Evolutionary conservation across 2,797 vertebrate genomes (phyloP).

Genomic region (Babyrousa celebensis): DNA sequence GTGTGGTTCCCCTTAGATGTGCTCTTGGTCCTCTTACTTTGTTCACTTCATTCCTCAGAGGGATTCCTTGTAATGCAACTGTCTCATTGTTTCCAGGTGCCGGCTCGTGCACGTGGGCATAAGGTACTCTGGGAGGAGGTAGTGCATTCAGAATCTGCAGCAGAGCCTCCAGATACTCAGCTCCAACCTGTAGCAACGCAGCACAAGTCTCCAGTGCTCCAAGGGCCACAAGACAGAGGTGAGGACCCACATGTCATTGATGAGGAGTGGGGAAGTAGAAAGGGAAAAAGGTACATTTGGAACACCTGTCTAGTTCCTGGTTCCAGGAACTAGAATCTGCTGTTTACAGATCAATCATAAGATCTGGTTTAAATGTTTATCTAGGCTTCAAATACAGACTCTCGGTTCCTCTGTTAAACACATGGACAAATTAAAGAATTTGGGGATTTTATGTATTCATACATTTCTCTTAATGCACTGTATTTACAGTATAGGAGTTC

Average conservation of each 20-base stretch:
- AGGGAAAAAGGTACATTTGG: background rate
- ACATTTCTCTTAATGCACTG: background rate
- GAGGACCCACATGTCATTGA: slow-evolving; percentile 31
- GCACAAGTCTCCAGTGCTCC: background rate
- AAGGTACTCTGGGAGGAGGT: slow-evolving; percentile 76
- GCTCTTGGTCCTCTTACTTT: background rate
- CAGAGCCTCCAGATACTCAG: background rate
- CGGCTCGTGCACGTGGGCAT: slow-evolving; percentile 62
- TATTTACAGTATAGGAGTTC: background rate
- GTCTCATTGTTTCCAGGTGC: slow-evolving; percentile 68
- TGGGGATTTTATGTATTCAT: background rate
- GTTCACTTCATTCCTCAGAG: background rate
- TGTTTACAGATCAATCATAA: background rate
- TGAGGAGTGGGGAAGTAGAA: background rate
- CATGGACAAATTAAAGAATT: background rate
- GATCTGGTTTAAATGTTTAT: background rate
- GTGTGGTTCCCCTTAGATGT: background rate
- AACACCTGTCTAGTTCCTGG: background rate
- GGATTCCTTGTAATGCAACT: background rate
- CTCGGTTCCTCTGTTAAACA: background rate
- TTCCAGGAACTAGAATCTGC: background rate
- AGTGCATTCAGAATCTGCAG: background rate
- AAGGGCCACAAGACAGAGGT: slow-evolving; percentile 67
- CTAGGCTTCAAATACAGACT: background rate
- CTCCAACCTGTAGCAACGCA: slow-evolving; percentile 13